Evolutionary conservation across 2,888 invertebrate genomes (phyloP).

Genomic region (Andrena hattorfiana): DNA sequence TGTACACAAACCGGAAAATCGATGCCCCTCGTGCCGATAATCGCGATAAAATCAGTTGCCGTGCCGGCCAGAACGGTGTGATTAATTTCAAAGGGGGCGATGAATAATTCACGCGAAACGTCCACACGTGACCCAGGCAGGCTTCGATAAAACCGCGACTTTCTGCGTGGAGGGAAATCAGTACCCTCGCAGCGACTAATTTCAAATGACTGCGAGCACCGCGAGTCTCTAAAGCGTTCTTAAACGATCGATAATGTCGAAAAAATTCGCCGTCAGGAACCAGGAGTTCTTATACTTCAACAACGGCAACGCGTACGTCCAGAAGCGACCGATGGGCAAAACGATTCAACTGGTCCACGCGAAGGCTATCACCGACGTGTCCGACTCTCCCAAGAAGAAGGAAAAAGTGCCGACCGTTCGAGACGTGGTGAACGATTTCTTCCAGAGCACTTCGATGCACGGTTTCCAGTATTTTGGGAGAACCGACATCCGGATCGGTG

Average conservation of each 20-base stretch:
- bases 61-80: background rate
- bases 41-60: constrained; percentile 23
- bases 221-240: too few species aligned
- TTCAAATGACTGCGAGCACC: background rate
- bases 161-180: constrained; percentile 21
- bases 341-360: constrained; percentile 8
- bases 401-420: background rate
- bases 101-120: constrained; percentile 58
- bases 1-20: background rate
- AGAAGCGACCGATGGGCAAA: background rate
- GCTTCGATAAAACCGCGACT: constrained; percentile 25
- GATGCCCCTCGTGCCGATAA: background rate
- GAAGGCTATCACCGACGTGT: background rate
- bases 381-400: background rate
- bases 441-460: constrained; percentile 62
- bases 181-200: background rate
- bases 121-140: constrained; percentile 36
- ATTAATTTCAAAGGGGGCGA: constrained; percentile 22
- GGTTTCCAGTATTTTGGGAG: constrained; percentile 67
- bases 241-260: constrained; percentile 6
- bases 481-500: constrained; percentile 31
- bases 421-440: constrained; percentile 51
- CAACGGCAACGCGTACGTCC: background rate
- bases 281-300: background rate
- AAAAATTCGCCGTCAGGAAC: background rate